A percentile compares a stretch with the other conserved stretches of the same genome.
Evolutionary conservation across 1,140 invertebrate species (phyloP).

Genomic region (Bombus vancouverensis): DNA sequence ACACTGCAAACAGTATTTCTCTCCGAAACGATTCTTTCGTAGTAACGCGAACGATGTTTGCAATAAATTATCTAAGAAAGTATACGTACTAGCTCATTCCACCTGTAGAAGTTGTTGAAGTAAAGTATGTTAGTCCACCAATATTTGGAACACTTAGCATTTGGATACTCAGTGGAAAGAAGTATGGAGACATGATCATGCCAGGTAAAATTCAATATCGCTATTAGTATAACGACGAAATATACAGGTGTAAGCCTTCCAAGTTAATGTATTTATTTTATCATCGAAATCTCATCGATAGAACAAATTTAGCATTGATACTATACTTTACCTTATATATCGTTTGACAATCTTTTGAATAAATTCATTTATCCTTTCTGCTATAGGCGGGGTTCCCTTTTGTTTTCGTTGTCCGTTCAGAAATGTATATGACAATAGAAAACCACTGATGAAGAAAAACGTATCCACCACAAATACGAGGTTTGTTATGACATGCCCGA

Average conservation of each 20-base stretch:
- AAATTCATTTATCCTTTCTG: constrained; percentile 71
- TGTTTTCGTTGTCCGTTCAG: constrained; percentile 68
- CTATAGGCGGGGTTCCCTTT: constrained; percentile 61
- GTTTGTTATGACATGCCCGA: constrained; percentile 77
- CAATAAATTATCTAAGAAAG: background rate
- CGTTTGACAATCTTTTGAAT: constrained; percentile 72
- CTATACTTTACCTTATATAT: constrained; percentile 77
- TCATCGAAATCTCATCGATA: background rate
- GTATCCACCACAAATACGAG: constrained; percentile 81
- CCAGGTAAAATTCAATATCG: constrained; percentile 82
- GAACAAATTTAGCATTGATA: fast-evolving
- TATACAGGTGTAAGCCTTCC: constrained; percentile 81
- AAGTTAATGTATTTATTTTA: too few relatives aligned
- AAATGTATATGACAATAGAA: constrained; percentile 79
- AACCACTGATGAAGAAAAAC: constrained; percentile 82
- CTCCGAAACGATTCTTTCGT: too few relatives aligned
- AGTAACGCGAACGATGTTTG: background rate
- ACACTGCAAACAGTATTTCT: constrained; percentile 82
- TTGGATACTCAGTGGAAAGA: constrained; percentile 80
- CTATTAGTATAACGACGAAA: constrained; percentile 81
- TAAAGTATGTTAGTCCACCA: constrained; percentile 88
- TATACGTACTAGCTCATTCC: constrained; percentile 80
- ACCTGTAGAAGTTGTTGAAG: constrained; percentile 85
- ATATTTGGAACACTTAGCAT: constrained; percentile 83
- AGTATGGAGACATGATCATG: constrained; percentile 80